These are phyloP conservation scores for Taurulus bubalis DNA, from an alignment of 2,113 vertebrate genomes.

Conservation along the genomic window DNA sequence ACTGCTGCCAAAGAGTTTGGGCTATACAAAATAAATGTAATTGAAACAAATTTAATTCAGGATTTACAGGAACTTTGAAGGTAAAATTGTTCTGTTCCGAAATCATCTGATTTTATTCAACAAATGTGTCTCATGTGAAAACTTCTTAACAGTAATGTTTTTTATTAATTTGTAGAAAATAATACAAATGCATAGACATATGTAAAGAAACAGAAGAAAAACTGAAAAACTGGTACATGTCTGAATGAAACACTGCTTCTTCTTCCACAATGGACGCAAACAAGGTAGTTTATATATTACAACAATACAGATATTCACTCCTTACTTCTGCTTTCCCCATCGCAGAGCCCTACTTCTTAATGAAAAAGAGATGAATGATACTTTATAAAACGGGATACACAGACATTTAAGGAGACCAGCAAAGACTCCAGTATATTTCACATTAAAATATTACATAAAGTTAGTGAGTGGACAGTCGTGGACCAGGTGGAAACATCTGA, in stretches of 20 bases:
- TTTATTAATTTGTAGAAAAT: conserved; percentile 70
- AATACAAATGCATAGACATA: conserved; percentile 48
- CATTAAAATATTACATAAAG: conserved; percentile 12
- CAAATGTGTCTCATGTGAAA: conserved; percentile 3
- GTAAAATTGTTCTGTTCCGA: background rate
- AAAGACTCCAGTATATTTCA: conserved; percentile 40
- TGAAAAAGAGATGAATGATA: conserved; percentile 22
- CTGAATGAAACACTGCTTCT: conserved; percentile 1
- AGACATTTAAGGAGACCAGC: conserved; percentile 4
- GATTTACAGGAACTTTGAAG: background rate
- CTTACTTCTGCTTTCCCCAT: conserved; percentile 8
- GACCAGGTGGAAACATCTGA: background rate
- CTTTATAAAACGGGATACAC: conserved; percentile 20
- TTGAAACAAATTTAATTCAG: no score
- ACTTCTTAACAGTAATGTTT: conserved; percentile 30
- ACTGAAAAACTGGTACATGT: conserved; percentile 4
- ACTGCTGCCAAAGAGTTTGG: no score
- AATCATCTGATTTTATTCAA: background rate
- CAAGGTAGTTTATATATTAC: conserved; percentile 50
- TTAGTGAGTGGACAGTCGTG: background rate
- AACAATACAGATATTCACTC: conserved; percentile 27
- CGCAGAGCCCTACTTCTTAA: conserved; percentile 24
- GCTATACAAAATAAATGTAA: no score
- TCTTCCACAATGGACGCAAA: conserved; percentile 40
- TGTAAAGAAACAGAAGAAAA: conserved; percentile 32